These are phyloP conservation scores for Sandelia bainsii DNA, from an alignment of 2,797 vertebrate genomes.

Conservation along the genomic window DNA sequence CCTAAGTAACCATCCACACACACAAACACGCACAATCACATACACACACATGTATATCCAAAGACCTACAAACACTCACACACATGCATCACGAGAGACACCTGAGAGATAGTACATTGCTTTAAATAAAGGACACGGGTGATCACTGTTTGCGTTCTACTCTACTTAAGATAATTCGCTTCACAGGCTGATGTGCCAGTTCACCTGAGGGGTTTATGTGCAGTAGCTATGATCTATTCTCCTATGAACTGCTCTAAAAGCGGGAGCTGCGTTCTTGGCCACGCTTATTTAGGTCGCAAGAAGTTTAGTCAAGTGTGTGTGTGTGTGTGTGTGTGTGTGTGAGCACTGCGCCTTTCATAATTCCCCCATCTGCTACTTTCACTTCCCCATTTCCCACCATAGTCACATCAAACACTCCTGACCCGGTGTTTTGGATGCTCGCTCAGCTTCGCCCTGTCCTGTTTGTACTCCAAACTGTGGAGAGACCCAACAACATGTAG, in stretches of 20 bases:
- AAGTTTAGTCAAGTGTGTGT: slow-evolving; percentile 57
- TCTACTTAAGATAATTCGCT: slow-evolving; percentile 9
- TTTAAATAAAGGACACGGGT: slow-evolving; percentile 8
- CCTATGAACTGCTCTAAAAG: slow-evolving; percentile 63
- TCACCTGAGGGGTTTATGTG: slow-evolving; percentile 68
- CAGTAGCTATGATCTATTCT: slow-evolving; percentile 66
- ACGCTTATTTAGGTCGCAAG: slow-evolving; percentile 66
- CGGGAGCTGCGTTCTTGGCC: slow-evolving; percentile 62
- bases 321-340: slow-evolving; percentile 57
- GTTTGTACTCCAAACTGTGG: slow-evolving; percentile 73
- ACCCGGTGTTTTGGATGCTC: slow-evolving; percentile 55
- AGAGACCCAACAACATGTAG: slow-evolving; percentile 52
- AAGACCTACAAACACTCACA: slow-evolving; percentile 42
- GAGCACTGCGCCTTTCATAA: slow-evolving; percentile 53
- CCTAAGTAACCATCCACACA: slow-evolving; percentile 76
- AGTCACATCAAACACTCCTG: slow-evolving; percentile 65
- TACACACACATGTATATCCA: slow-evolving; percentile 48
- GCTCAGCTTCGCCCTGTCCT: slow-evolving; percentile 39
- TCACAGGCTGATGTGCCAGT: slow-evolving; percentile 21
- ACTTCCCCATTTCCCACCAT: slow-evolving; percentile 61
- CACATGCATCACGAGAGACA: slow-evolving; percentile 11
- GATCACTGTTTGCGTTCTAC: background rate
- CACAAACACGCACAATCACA: slow-evolving; percentile 37
- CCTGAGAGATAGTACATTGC: slow-evolving; percentile 14
- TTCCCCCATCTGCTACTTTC: slow-evolving; percentile 71